Percentiles rank a stretch among this genome's conserved stretches.
Evolutionary conservation across 2,797 vertebrate genomes (phyloP).

Genomic region (Malacoraja senta): DNA sequence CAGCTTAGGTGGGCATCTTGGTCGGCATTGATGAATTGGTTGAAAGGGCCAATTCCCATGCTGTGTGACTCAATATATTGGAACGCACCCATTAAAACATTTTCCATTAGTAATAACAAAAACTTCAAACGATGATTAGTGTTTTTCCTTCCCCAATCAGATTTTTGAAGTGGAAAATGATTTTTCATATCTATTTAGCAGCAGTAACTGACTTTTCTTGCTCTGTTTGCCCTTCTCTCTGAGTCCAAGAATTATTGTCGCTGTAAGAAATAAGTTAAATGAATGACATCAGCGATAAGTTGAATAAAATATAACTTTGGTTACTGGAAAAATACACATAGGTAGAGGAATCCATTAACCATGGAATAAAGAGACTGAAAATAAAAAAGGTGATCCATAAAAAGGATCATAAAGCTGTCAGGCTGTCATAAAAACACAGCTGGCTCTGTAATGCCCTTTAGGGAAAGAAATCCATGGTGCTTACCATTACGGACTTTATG

Average conservation of each 20-base stretch:
- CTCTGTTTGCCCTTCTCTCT: no score
- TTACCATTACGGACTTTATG: no score
- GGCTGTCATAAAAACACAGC: not conserved
- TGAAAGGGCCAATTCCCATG: no score
- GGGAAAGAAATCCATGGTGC: not conserved
- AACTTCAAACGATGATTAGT: not conserved
- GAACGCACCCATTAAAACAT: not conserved
- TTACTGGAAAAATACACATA: no score
- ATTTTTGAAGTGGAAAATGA: not conserved
- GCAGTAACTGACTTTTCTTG: not conserved
- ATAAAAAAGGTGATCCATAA: not conserved
- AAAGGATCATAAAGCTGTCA: not conserved
- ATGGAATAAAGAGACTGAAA: not conserved
- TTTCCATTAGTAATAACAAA: not conserved
- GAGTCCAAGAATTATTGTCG: no score
- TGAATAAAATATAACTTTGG: no score
- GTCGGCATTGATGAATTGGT: no score
- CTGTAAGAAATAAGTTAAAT: no score
- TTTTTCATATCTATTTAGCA: not conserved
- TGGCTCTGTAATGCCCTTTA: not conserved
- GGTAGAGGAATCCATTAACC: no score
- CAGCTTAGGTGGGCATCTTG: no score
- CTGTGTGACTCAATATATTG: not conserved
- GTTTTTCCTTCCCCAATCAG: not conserved
- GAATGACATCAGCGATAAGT: no score